Conservation (phyloP, 2,888 invertebrate genomes). For the Lordiphosa andalusiaca region DNA sequence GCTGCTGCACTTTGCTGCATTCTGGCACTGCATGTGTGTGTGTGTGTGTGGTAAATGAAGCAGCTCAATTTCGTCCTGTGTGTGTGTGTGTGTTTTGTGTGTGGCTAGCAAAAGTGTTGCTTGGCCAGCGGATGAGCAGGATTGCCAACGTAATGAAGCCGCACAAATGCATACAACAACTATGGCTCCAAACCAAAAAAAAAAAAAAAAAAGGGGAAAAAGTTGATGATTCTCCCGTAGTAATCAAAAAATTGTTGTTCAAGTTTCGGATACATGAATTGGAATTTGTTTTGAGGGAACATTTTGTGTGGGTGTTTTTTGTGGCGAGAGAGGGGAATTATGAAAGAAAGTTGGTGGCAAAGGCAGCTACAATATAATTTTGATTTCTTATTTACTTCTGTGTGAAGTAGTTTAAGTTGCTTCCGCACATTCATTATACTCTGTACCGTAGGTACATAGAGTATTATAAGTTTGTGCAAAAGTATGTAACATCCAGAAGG, state of each 20-base stretch:
- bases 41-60: conserved; percentile 51
- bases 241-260: conserved; percentile 26
- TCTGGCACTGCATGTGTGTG: background rate
- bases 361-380: too few species aligned
- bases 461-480: too few species aligned
- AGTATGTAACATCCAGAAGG: too few species aligned
- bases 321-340: too few species aligned
- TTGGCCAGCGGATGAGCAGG: conserved; percentile 36
- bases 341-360: too few species aligned
- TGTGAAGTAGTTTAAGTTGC: too few species aligned
- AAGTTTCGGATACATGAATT: background rate
- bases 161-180: conserved; percentile 54
- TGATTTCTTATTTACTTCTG: too few species aligned
- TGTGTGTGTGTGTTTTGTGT: conserved; percentile 1
- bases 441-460: too few species aligned
- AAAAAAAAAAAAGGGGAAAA: conserved; percentile 4
- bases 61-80: conserved; percentile 48
- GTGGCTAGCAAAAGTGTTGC: conserved; percentile 29
- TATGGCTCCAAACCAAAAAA: conserved; percentile 13
- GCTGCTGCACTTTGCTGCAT: conserved; percentile 22
- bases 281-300: too few species aligned
- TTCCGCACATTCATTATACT: too few species aligned
- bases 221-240: conserved; percentile 15
- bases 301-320: too few species aligned
- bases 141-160: conserved; percentile 61